Percentiles rank a stretch among this genome's conserved stretches.
Conservation (phyloP, 2,797 vertebrate species). For the Taeniopygia guttata region DNA sequence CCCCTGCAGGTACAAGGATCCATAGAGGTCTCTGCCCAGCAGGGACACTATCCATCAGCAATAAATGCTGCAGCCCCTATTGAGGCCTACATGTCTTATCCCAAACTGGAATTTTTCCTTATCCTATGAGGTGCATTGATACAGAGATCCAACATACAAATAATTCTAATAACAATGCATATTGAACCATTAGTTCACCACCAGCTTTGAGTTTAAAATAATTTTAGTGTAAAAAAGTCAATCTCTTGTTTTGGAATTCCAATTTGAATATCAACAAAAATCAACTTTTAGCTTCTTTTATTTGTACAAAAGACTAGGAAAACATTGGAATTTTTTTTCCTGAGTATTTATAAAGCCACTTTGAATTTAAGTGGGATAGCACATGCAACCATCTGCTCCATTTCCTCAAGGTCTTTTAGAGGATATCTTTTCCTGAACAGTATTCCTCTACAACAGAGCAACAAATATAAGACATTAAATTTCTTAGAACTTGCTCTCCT, state of each 20-base stretch:
- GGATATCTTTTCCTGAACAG: not conserved
- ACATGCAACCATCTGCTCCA: conserved; percentile 43
- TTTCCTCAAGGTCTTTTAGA: conserved; percentile 59
- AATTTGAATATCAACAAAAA: not conserved
- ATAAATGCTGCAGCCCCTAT: not conserved
- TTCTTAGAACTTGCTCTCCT: not conserved
- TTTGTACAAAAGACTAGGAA: not conserved
- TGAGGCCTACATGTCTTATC: not conserved
- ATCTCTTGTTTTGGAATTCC: not conserved
- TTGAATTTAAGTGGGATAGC: not conserved
- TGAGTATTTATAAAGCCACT: not conserved
- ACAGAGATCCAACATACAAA: not conserved
- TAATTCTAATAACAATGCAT: not conserved
- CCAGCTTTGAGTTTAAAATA: not conserved
- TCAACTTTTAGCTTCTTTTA: not conserved
- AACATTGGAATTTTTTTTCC: not conserved
- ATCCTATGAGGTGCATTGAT: not conserved
- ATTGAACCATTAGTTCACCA: not conserved
- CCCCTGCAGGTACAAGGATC: not conserved
- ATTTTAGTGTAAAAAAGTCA: not conserved
- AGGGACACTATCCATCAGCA: not conserved
- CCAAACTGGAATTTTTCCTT: not conserved
- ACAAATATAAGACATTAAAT: not conserved
- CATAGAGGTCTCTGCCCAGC: not conserved
- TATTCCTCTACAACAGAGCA: not conserved